Evolutionary conservation across 2,113 vertebrate species (phyloP), one percentile per base, ranked within the genome.

Genomic region (Mus pahari): DNA sequence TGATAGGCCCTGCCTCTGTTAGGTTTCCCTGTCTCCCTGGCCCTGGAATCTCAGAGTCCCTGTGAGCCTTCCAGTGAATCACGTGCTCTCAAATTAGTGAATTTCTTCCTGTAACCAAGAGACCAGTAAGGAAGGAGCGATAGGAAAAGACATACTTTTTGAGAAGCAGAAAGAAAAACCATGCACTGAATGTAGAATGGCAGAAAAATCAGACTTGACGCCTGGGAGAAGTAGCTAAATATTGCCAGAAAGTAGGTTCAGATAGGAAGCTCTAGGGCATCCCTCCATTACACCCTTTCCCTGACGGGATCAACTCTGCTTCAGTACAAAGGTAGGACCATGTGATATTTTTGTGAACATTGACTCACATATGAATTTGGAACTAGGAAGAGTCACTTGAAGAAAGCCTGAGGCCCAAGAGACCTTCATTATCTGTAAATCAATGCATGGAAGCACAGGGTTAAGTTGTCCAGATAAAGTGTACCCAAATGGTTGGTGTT

Each of bases 121-220:
- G 50, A 92, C 9, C 88, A 79, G 12, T 45, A 48, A 75, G 19
- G 4, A 82, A 89, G 39, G 17, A 53, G 28, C 53, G 4, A 74
- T 86, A 8, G 28, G 17, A 75, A 6, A 19, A 75, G 24, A 17
- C 3, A 75, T 33, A 53, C 3, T 66, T 60, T 91, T 90, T 20
- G 20, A 88, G 82, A 92, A 92, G 28, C 42, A 75, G 5, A 36
- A 62, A 84, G 28, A 3, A 94, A 94, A 91, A 88, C 3, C 81
- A 14, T 70, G 11, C 58, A 74, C 24, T 28, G 20, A 53, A 64
- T 77, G 13, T 7, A 71, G 31, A 73, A 55, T 12, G 12, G 24
- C 11, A 39, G 28, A 90, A 16, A 16, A 58, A 87, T 24, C 28
- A 48, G 20, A 50, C 20, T 87, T 24, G 6, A 58, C 5, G 33